These are phyloP conservation scores for Gyps fulvus DNA, from an alignment of 2,113 vertebrate species.

Conservation along the genomic window DNA sequence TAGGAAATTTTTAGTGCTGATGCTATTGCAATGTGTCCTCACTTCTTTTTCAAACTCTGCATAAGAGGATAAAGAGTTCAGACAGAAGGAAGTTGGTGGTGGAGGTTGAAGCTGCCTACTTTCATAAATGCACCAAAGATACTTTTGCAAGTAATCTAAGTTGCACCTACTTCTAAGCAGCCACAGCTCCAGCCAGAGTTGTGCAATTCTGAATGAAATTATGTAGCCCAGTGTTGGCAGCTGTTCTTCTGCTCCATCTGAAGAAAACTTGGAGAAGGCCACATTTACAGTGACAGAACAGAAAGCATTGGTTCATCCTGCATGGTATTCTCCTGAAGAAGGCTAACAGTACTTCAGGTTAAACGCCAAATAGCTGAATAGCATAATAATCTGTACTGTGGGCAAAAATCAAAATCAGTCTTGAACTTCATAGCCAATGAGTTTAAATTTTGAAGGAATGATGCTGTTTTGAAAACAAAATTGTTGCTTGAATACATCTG, in stretches of 20 bases:
- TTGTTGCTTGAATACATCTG: background rate
- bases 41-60: background rate
- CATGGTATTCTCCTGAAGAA: background rate
- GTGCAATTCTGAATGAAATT: background rate
- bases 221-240: background rate
- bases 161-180: background rate
- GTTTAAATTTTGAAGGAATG: background rate
- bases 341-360: background rate
- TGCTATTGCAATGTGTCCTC: background rate
- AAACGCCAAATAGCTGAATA: background rate
- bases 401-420: background rate
- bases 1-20: background rate
- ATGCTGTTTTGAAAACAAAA: background rate
- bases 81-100: background rate
- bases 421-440: background rate
- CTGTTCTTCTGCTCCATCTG: background rate
- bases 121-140: background rate
- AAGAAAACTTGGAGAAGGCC: background rate
- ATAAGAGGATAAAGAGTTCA: background rate
- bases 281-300: background rate
- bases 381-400: background rate
- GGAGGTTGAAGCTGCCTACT: background rate
- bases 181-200: background rate
- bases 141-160: background rate
- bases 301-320: background rate